Conservation (phyloP, 2,888 invertebrate genomes). For the Oscheius sp. region DNA sequence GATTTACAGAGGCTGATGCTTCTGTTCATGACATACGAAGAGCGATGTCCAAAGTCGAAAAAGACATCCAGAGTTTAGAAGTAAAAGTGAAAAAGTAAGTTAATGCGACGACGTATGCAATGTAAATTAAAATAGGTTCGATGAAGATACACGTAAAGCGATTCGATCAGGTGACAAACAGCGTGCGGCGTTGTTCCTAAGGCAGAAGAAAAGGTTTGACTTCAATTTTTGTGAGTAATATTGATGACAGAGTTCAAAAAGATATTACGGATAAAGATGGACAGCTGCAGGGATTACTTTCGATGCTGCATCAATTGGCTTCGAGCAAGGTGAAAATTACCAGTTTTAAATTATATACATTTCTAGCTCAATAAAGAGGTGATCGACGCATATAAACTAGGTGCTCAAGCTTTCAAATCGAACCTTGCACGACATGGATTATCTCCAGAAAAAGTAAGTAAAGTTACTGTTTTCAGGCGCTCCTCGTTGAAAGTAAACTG, state of each 20-base stretch:
- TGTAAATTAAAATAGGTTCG: conserved; percentile 26
- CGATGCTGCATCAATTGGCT: conserved; percentile 68
- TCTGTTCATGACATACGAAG: conserved; percentile 67
- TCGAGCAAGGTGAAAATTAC: conserved; percentile 51
- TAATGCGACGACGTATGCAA: conserved; percentile 24
- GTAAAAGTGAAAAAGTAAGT: conserved; percentile 50
- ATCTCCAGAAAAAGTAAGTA: conserved; percentile 62
- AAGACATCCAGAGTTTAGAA: conserved; percentile 65
- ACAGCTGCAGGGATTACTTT: conserved; percentile 63
- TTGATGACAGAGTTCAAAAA: conserved; percentile 53
- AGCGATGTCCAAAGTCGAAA: conserved; percentile 62
- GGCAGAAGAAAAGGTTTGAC: conserved; percentile 55
- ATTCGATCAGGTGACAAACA: conserved; percentile 60
- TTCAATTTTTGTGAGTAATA: not conserved
- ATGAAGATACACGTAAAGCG: conserved; percentile 58
- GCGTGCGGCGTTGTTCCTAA: conserved; percentile 56
- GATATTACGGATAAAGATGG: conserved; percentile 67
- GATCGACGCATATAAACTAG: conserved; percentile 64
- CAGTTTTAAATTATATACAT: not conserved
- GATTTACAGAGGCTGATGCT: conserved; percentile 67
- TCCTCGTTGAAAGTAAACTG: not conserved
- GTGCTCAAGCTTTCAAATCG: conserved; percentile 67
- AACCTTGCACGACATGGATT: conserved; percentile 66
- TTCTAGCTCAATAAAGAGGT: conserved; percentile 66
- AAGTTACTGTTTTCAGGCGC: not conserved